Evolutionary conservation across 2,113 vertebrate species (phyloP), one percentile per base, ranked within the genome.

Genomic region (Vanacampus margaritifer): DNA sequence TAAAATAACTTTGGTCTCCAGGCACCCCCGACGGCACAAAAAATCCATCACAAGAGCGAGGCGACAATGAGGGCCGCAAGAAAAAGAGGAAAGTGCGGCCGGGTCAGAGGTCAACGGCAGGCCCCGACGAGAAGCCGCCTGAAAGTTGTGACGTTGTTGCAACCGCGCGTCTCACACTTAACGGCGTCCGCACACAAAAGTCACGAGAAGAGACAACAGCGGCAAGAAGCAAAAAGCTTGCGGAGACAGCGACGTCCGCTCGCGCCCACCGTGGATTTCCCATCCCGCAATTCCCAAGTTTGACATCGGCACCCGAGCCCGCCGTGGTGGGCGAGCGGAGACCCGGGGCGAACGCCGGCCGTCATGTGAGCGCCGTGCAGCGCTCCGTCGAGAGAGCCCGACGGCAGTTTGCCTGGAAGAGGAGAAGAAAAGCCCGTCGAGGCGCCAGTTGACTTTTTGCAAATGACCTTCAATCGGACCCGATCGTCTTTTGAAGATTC

Each of bases 21-120:
- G 74, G 43, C 16, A 35, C 61, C 50, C 78, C 79, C 26, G 66
- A 79, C 70, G 67, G 60, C 64, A 80, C 85, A 83, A 85, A 74
- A 65, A 84, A 71, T 59, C 84, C 78, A 84, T 86, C 86, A 78
- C 84, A 86, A 75, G 81, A 83, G 48, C 78, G 72, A 54, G 54
- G 63, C 64, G 77, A 71, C 32, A 63, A 71, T 60, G 69, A 72
- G 57, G 41, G 65, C 13, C 64, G 71, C 54, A 82, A 82, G 50
- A 90, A 80, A 72, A 67, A 75, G 72, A 82, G 58, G 67, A 81
- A 79, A 77, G 43, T n/a, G 57, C 50, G 64, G 43, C 51, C 24
- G 0, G 57, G 46, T 54, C 35, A 32, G 1, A 48, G 45, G 28
- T 56, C 57, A 72, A 69, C 19, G 9, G 13, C 41, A 0, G 16